Conservation (phyloP, 30 jellyfish, hydroid and myxozoan species). For the Turritopsis dohrnii region DNA sequence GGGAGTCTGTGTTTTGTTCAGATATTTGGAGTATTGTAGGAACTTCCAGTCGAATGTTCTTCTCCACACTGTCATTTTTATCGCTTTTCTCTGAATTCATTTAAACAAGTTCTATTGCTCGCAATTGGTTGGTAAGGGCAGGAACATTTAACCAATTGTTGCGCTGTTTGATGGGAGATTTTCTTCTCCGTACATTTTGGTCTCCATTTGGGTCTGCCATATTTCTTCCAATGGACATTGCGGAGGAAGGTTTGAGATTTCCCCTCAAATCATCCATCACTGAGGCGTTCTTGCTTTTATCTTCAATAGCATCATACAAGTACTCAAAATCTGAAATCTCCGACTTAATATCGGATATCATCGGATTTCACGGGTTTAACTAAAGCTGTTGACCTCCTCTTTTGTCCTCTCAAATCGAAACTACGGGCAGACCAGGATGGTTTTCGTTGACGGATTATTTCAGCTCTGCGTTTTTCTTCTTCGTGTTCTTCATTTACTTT, state of each 20-base stretch:
- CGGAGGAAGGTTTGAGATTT: neutral
- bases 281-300: neutral
- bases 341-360: neutral
- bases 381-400: neutral
- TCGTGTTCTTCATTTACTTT: constrained; percentile 2
- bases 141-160: neutral
- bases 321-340: neutral
- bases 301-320: neutral
- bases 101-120: neutral
- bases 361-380: neutral
- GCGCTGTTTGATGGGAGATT: neutral
- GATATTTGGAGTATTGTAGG: neutral
- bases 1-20: neutral
- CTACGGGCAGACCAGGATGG: neutral
- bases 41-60: neutral
- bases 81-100: neutral
- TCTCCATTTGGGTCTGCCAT: neutral
- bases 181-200: neutral
- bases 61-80: neutral
- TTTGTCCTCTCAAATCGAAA: neutral
- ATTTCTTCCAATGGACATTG: neutral
- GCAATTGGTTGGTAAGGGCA: neutral
- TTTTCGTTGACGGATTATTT: neutral
- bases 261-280: neutral
- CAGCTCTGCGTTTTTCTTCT: neutral